Percentiles rank a stretch among this genome's conserved stretches.
phyloP scores from a whole-genome alignment of 2,888 invertebrate genomes.

The Exephanes ischioxanthus region DNA sequence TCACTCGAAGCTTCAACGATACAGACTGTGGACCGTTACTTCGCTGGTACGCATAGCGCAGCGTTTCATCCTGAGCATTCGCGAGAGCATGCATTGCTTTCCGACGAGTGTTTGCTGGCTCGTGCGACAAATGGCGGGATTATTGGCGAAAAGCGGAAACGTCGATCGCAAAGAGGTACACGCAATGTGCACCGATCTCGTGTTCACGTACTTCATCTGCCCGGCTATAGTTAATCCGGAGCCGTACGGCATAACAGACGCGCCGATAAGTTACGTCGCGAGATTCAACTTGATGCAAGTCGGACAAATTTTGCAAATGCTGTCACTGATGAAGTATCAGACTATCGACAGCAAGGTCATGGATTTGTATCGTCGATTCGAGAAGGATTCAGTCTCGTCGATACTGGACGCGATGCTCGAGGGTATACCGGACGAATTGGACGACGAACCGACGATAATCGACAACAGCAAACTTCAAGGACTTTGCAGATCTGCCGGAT shows the following conservation, averaged over 20 bases:
- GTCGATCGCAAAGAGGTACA: conserved; percentile 87
- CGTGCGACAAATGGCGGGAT: conserved; percentile 93
- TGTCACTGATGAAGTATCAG: conserved; percentile 94
- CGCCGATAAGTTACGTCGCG: conserved; percentile 95
- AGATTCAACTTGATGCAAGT: conserved; percentile 96
- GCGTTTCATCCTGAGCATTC: conserved; percentile 93
- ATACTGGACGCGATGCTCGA: conserved; percentile 91
- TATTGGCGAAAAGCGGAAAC: conserved; percentile 88
- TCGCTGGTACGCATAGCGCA: conserved; percentile 92
- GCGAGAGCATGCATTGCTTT: conserved; percentile 95
- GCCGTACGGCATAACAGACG: conserved; percentile 96
- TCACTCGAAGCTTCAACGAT: conserved; percentile 90
- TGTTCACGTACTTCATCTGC: conserved; percentile 97
- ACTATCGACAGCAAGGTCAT: conserved; percentile 90
- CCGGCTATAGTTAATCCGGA: conserved; percentile 99
- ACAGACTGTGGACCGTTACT: conserved; percentile 92
- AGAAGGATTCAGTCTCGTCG: conserved; percentile 92
- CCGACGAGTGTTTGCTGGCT: conserved; percentile 96
- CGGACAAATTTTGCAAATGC: conserved; percentile 96
- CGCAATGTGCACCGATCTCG: conserved; percentile 95
- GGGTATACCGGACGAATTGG: conserved; percentile 83
- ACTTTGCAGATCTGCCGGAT: conserved; percentile 88
- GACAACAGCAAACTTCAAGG: conserved; percentile 86
- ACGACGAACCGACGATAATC: conserved; percentile 85
- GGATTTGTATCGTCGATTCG: conserved; percentile 93